Evolutionary conservation across 2,888 invertebrate genomes (phyloP).

Genomic region (Epistrophe grossulariae): DNA sequence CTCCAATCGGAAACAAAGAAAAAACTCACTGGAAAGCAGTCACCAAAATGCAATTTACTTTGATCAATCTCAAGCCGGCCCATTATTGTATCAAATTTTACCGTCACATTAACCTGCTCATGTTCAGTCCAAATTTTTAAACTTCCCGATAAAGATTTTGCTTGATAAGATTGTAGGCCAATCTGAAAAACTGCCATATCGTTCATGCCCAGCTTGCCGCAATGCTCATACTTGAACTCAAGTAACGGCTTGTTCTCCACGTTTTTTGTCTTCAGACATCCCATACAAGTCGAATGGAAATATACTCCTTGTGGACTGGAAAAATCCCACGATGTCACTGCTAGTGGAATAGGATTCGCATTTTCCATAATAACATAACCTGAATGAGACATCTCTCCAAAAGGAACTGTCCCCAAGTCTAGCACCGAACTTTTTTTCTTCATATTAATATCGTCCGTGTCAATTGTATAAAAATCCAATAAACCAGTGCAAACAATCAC

Average conservation of each 20-base stretch:
- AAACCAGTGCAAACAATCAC: slow-evolving; percentile 84
- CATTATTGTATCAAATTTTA: slow-evolving; percentile 90
- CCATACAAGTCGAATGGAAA: slow-evolving; percentile 84
- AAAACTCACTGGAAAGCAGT: slow-evolving; percentile 91
- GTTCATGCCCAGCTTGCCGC: slow-evolving; percentile 78
- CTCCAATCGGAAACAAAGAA: not conserved
- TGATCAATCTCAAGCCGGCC: slow-evolving; percentile 89
- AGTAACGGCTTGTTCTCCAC: slow-evolving; percentile 70
- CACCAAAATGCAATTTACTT: slow-evolving; percentile 88
- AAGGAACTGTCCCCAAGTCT: slow-evolving; percentile 82
- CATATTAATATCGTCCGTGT: slow-evolving; percentile 76
- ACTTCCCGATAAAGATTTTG: slow-evolving; percentile 88
- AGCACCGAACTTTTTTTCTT: slow-evolving; percentile 79
- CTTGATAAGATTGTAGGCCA: slow-evolving; percentile 87
- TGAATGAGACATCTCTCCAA: slow-evolving; percentile 80
- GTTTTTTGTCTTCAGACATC: slow-evolving; percentile 84
- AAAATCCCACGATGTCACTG: slow-evolving; percentile 81
- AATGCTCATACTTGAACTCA: slow-evolving; percentile 78
- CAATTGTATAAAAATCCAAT: slow-evolving; percentile 81
- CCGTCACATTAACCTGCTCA: slow-evolving; percentile 88
- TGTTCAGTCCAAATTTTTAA: slow-evolving; percentile 90
- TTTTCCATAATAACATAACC: slow-evolving; percentile 82
- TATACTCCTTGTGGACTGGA: slow-evolving; percentile 80
- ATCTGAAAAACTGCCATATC: slow-evolving; percentile 86
- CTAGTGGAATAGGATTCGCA: slow-evolving; percentile 82